Base-by-base conservation (phyloP, 2,113 vertebrate species). In the Peromyscus polionotus region DNA sequence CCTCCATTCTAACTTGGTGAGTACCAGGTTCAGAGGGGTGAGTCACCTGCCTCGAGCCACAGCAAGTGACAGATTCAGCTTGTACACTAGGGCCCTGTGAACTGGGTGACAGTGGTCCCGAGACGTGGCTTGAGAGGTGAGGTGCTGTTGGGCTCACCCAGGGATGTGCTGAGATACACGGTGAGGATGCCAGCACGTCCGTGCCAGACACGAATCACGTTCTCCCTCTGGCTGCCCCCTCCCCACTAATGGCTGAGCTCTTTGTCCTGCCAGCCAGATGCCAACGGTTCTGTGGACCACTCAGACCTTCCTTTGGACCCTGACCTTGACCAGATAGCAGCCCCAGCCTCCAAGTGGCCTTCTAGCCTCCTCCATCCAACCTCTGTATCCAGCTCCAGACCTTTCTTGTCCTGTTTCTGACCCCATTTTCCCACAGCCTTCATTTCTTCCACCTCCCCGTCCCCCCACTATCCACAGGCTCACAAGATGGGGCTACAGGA, bases 31-130 rank as follows among this genome's bases (percentile, higher is more conserved):
- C 70, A 16, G 81, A 70, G 81, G 67, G 39, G 45, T 72, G 31
- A 72, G 17, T 1, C 36, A 10, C 63, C 88, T 33, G 65, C 63
- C 70, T 63, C 11, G 42, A 86, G 51, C 61, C 76, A 72, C 11
- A 89, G 79, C 48, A 45, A 33, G 61, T 5, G 2, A n/a, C 5
- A 9, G 20, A n/a, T 31, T 67, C n/a, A 48, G 11, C 48, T 42
- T 33, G 5, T 1, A 31, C 7, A 3, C 11, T 12, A 1, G 22
- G 5, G 14, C 16, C 84, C 76, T 36, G 2, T 3, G 45, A 10
- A 1, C 3, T 28, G 36, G 26, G 19, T 54, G 22, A 73, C 24
- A 54, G 33, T 17, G 72, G 92, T 45, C 42, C 39, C 51, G n/a
- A 13, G 26, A 16, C 3, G 26, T 61, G 75, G 80, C 42, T 13